phyloP scores from a whole-genome alignment of 2,113 vertebrate species.

The Syngnathus typhle region DNA sequence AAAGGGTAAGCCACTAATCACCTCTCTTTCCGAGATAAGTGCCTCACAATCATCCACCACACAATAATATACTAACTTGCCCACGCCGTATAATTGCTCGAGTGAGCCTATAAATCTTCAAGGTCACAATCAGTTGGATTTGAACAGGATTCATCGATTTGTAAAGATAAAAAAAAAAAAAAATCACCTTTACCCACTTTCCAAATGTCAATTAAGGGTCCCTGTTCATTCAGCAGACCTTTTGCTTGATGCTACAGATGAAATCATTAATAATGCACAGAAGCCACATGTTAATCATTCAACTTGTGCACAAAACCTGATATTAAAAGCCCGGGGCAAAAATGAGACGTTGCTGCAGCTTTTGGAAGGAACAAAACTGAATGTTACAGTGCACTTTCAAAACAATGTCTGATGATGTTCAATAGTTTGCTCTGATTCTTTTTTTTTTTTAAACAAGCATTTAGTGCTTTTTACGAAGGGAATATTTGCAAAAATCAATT shows the following conservation, averaged over 20 bases:
- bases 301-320: not conserved
- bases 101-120: not conserved
- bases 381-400: not conserved
- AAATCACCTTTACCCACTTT: not conserved
- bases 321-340: not conserved
- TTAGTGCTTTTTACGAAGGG: not conserved
- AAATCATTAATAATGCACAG: slow-evolving; percentile 44
- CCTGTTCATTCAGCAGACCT: slow-evolving; percentile 19
- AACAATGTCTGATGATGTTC: not conserved
- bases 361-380: slow-evolving; percentile 23
- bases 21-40: not conserved
- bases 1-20: not conserved
- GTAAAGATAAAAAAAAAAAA: not conserved
- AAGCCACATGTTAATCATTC: not conserved
- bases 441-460: not conserved
- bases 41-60: not conserved
- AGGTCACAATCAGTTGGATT: not conserved
- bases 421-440: not conserved
- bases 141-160: too few species aligned
- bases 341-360: slow-evolving; percentile 14
- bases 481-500: too few species aligned
- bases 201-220: not conserved
- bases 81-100: not conserved
- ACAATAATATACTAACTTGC: not conserved
- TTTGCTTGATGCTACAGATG: slow-evolving; percentile 38